Evolutionary conservation across 2,113 vertebrate species (phyloP), one percentile per base, ranked within the genome.

Genomic region (Pterocles gutturalis): DNA sequence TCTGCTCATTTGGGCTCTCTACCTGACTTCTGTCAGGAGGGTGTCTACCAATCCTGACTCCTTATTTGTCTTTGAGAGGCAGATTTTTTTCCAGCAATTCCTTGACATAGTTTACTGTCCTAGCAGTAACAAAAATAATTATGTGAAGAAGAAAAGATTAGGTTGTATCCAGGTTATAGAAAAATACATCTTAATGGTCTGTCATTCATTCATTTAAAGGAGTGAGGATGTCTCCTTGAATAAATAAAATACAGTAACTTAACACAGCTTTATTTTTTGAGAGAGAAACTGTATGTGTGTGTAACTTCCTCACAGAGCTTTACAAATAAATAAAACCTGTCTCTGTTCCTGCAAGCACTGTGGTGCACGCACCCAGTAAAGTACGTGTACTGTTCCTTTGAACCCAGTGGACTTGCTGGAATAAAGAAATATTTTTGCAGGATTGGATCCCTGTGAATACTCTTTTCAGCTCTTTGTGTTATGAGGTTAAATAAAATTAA

Each of bases 401-500:
- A 89, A 81, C 64, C 34, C 31, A 8, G 29, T 41, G 21, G 34
- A 61, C 57, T 49, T 79, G 53, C 51, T 71, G 48, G 33, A 45
- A 6, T 67, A n/a, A 92, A 73, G 19, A 46, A 5, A 5, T 62
- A 41, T 58, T 71, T 77, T 92, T 58, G 8, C 36, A 61, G 62
- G 54, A 17, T 34, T 66, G 79, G 45, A 72, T 81, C 16, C 3
- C 53, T 45, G 36, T 72, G 80, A 91, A 76, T 90, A 25, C 33
- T 51, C n/a, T 66, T 81, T 87, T 83, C 64, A 73, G 48, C 28
- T 60, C 76, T 93, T 94, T 69, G 51, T 89, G 22, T 77, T 67
- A 17, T 8, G n/a, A 41, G 26, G 26, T 67, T 77, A 86, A 93
- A 85, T 81, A 83, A 96, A 94, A 96, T 41, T 83, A 71, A 96